Evolutionary conservation across 1,140 invertebrate species (phyloP).

Genomic region (Ceratina calcarata): DNA sequence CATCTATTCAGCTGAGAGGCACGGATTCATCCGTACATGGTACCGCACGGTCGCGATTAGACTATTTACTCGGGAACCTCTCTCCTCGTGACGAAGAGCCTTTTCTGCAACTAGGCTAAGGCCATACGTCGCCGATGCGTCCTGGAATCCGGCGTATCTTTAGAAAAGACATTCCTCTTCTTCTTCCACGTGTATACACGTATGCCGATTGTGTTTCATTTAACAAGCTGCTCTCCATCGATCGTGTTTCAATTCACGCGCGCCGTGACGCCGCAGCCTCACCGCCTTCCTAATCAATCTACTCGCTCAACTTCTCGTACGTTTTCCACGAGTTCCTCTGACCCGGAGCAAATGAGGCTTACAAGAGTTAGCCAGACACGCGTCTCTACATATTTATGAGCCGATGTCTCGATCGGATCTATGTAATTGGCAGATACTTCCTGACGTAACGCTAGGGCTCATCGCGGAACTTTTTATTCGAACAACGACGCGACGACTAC

Average conservation of each 20-base stretch:
- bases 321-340: conserved; percentile 5
- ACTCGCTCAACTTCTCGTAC: conserved; percentile 6
- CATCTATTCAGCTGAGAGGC: not conserved
- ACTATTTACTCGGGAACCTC: conserved; percentile 25
- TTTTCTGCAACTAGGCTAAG: conserved; percentile 51
- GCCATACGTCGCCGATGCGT: conserved; percentile 35
- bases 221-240: not conserved
- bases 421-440: conserved; percentile 14
- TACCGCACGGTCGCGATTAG: conserved; percentile 22
- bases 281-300: not conserved
- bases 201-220: conserved; percentile 35
- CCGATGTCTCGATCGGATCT: conserved; percentile 17
- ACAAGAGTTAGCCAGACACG: not conserved
- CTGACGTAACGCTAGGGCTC: not conserved
- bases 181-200: not conserved
- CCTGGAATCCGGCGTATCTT: conserved; percentile 38
- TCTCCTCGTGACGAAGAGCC: not conserved
- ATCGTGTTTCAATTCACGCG: not conserved
- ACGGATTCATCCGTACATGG: conserved; percentile 12
- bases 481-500: not conserved
- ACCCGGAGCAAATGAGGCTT: not conserved
- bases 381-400: conserved; percentile 32
- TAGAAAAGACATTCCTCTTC: conserved; percentile 17
- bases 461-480: not conserved
- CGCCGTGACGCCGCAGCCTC: not conserved